These are phyloP conservation scores for Boulengeromyrus knoepffleri DNA, from an alignment of 2,113 vertebrate genomes.

Conservation along the genomic window DNA sequence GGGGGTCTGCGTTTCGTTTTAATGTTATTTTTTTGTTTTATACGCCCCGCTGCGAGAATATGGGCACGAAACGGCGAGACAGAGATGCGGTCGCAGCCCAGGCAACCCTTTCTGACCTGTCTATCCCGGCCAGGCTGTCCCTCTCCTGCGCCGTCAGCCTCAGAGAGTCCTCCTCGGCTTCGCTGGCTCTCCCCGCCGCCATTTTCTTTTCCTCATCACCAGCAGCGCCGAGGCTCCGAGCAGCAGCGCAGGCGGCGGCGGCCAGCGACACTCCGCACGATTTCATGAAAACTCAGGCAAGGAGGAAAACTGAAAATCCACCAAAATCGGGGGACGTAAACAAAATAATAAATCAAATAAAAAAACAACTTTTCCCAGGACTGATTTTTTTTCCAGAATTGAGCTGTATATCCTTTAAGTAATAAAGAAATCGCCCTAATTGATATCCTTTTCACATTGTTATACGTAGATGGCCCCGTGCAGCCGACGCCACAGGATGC, in stretches of 20 bases:
- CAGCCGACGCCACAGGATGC: conserved; percentile 9
- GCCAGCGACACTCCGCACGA: conserved; percentile 91
- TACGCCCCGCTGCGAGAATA: not conserved
- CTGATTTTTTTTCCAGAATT: conserved; percentile 8
- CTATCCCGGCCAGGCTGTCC: conserved; percentile 71
- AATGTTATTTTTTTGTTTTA: conserved; percentile 23
- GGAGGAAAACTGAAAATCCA: conserved; percentile 42
- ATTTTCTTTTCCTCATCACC: conserved; percentile 99
- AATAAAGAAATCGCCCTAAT: conserved; percentile 31
- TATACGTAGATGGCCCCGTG: conserved; percentile 11
- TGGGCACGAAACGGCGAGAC: not conserved
- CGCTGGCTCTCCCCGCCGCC: conserved; percentile 94
- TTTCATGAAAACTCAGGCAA: conserved; percentile 77
- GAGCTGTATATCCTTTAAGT: conserved; percentile 17
- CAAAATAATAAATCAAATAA: conserved; percentile 9
- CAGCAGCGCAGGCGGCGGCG: conserved; percentile 57
- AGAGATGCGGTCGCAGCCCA: not conserved
- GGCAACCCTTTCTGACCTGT: conserved; percentile 69
- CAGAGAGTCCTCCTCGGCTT: conserved; percentile 91
- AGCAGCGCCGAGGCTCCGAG: conserved; percentile 68
- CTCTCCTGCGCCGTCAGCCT: conserved; percentile 84
- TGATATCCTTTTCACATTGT: conserved; percentile 34
- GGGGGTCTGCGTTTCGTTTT: not conserved
- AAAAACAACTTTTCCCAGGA: conserved; percentile 36
- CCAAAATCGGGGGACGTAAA: conserved; percentile 15